A percentile compares a stretch with the other conserved stretches of the same genome.
phyloP scores from a whole-genome alignment of 2,888 invertebrate species.

The Stegana nigrithorax region DNA sequence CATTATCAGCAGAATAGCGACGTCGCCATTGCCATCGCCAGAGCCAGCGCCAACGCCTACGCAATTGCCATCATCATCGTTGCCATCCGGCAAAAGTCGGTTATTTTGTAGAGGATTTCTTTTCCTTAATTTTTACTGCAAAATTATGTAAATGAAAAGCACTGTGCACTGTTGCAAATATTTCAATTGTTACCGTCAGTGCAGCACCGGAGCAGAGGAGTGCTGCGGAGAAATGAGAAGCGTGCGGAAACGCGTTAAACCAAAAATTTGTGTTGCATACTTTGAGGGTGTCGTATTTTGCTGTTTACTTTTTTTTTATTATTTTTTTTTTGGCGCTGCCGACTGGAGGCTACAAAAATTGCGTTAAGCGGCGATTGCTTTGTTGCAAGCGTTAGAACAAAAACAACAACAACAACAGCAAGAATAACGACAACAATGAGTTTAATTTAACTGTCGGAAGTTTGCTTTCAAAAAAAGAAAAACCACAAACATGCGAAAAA shows the following conservation, averaged over 20 bases:
- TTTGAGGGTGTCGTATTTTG: slow-evolving; percentile 29
- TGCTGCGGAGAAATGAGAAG: too few species aligned
- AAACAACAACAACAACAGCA: slow-evolving; percentile 34
- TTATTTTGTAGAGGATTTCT: too few species aligned
- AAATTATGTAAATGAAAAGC: slow-evolving; percentile 29
- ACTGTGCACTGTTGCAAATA: slow-evolving; percentile 19
- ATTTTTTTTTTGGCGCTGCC: slow-evolving; percentile 34
- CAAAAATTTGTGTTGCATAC: slow-evolving; percentile 38
- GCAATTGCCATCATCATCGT: background rate
- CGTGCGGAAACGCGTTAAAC: slow-evolving; percentile 16
- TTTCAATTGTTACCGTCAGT: too few species aligned
- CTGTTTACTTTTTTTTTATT: slow-evolving; percentile 16
- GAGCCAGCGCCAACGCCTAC: too few species aligned
- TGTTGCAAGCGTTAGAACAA: slow-evolving; percentile 41
- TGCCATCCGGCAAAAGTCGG: too few species aligned
- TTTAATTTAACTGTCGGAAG: slow-evolving; percentile 66
- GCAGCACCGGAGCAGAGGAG: too few species aligned
- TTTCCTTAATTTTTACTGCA: slow-evolving; percentile 10
- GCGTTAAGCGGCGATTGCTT: slow-evolving; percentile 48
- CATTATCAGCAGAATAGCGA: slow-evolving; percentile 44
- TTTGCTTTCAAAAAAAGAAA: slow-evolving; percentile 20
- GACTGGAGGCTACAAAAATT: slow-evolving; percentile 40
- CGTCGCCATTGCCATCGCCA: background rate
- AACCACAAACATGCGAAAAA: slow-evolving; percentile 19
- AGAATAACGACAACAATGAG: slow-evolving; percentile 41